Conservation (phyloP, 2,888 invertebrate genomes). For the Conus canariensis region DNA sequence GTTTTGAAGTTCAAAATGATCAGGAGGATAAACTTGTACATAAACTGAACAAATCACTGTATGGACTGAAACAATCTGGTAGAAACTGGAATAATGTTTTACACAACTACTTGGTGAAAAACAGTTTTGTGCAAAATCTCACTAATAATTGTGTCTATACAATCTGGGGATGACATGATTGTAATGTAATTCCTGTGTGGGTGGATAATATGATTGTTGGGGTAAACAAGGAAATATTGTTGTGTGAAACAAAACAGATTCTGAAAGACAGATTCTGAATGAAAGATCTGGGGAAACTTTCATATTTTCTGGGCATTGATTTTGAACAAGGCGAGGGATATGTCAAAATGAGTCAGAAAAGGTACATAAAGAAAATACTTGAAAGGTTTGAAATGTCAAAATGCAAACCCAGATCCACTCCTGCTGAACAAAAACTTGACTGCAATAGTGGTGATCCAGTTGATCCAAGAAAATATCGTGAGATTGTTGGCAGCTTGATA, state of each 20-base stretch:
- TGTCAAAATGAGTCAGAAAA: constrained; percentile 33
- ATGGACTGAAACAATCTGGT: constrained; percentile 3
- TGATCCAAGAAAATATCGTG: constrained; percentile 7
- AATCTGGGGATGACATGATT: too few relatives aligned
- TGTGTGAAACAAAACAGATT: constrained; percentile 4
- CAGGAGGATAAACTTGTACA: background rate
- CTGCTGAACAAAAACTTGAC: constrained; percentile 36
- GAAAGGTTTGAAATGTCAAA: constrained; percentile 37
- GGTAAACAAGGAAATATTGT: constrained; percentile 29
- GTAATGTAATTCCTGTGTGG: constrained; percentile 9
- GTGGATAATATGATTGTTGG: constrained; percentile 46
- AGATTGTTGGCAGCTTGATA: constrained; percentile 36
- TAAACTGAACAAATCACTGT: constrained; percentile 9
- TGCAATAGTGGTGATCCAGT: background rate
- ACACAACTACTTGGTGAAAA: constrained; percentile 30
- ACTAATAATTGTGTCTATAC: background rate
- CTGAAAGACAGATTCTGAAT: constrained; percentile 35
- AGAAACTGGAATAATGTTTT: background rate
- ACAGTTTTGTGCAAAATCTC: background rate
- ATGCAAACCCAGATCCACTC: constrained; percentile 46
- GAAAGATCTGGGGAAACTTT: constrained; percentile 49
- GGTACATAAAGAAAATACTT: constrained; percentile 41
- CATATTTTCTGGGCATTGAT: constrained; percentile 48
- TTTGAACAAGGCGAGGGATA: constrained; percentile 35
- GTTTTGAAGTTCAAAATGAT: background rate